Conservation (phyloP, 2,888 invertebrate genomes). For the Trilocha varians region DNA sequence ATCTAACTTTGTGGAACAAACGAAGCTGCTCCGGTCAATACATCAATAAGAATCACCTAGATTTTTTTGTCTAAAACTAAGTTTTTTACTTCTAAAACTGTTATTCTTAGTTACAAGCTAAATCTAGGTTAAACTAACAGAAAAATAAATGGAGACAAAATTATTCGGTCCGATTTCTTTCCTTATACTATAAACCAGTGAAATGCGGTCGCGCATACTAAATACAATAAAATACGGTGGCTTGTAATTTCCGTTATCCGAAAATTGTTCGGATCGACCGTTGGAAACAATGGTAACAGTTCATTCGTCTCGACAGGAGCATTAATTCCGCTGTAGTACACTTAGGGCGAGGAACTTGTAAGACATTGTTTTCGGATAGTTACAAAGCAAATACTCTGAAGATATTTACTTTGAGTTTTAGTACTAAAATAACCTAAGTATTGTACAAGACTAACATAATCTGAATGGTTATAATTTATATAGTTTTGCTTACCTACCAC, state of each 20-base stretch:
- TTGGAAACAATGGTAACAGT: conserved; percentile 49
- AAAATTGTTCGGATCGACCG: conserved; percentile 17
- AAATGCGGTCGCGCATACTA: neutral
- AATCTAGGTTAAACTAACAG: neutral
- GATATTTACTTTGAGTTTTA: neutral
- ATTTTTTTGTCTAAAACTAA: too few relatives aligned
- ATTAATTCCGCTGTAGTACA: conserved; percentile 33
- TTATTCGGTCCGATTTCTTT: neutral
- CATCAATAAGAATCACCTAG: too few relatives aligned
- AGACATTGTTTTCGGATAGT: conserved; percentile 1
- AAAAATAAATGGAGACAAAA: neutral
- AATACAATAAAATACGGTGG: neutral
- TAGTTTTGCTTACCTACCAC: too few relatives aligned
- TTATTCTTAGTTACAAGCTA: too few relatives aligned
- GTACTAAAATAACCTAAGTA: neutral
- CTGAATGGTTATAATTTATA: too few relatives aligned
- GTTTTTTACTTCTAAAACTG: too few relatives aligned
- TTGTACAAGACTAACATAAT: too few relatives aligned
- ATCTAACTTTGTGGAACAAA: too few relatives aligned
- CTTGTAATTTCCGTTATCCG: neutral
- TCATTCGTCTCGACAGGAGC: conserved; percentile 42
- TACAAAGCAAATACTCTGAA: neutral
- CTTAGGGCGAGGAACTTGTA: conserved; percentile 18
- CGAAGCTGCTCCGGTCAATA: too few relatives aligned
- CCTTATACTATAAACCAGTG: too few relatives aligned